Evolutionary conservation across 2,888 invertebrate species (phyloP), one percentile per base, ranked within the genome.

Genomic region (Hyposoter didymator): DNA sequence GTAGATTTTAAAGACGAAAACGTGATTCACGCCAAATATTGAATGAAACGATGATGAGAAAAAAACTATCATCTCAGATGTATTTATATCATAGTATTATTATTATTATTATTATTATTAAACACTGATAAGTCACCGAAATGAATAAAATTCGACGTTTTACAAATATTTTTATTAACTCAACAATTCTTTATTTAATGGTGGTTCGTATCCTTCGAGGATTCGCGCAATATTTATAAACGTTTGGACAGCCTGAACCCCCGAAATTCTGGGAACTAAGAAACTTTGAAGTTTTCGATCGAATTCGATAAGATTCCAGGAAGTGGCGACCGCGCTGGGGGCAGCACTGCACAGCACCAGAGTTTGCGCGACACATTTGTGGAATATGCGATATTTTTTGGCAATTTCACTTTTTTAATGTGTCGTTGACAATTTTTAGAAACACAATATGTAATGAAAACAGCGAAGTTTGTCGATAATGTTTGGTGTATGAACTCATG

Each of bases 11-110:
- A 76, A 66, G 78, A 81, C 17, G 76, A 89, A 89, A 88, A 83
- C 82, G 90, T 91, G 91, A 92, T 92, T 90, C 86, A 90, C 89
- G 90, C 92, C 92, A 92, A 92, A 92, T 91, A 92, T 91, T 89
- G 88, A 88, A 85, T 59, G 73, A 78, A 78, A 59, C 49, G 55
- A 78, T 72, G 78, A 47, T 14, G 73, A 73, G 75, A 64, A 78
- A 70, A 87, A 74, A 59, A 55, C 7, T 28, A 32, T 17, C 43
- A 74, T 74, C 35, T 82, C 75, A 74, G 73, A 89, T 84, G 78
- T 90, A 91, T 91, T 90, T 90, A 90, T 90, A 88, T 88, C 87
- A 86, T 89, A 87, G 87, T 88, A 88, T 87, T 86, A 88, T 88
- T 86, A 88, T 88, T 85, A 84, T 59, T 84, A 84, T 86, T 86